Evolutionary conservation across 2,797 vertebrate species (phyloP).

Genomic region (Chelidonichthys spinosus): DNA sequence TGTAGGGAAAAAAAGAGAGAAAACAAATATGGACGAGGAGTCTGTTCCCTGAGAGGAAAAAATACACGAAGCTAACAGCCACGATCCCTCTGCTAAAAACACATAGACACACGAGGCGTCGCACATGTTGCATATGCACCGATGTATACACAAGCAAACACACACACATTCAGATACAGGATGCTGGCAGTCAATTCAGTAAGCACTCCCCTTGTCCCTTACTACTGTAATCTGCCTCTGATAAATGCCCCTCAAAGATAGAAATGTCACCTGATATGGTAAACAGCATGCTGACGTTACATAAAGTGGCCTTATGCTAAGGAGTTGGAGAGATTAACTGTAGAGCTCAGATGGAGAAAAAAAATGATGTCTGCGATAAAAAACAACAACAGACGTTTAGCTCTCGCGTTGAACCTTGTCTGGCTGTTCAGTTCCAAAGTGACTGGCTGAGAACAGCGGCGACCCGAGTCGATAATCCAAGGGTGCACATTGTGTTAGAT

Average conservation of each 20-base stretch:
- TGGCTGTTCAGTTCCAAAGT: conserved; percentile 39
- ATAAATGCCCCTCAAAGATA: conserved; percentile 87
- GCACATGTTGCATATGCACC: conserved; percentile 59
- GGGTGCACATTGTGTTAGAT: conserved; percentile 8
- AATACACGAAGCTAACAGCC: conserved; percentile 59
- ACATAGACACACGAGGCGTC: conserved; percentile 45
- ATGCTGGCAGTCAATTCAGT: conserved; percentile 86
- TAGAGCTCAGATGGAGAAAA: conserved; percentile 58
- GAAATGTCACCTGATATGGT: conserved; percentile 87
- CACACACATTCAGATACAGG: conserved; percentile 70
- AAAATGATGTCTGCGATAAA: conserved; percentile 61
- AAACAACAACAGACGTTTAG: conserved; percentile 50
- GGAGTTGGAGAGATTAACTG: conserved; percentile 79
- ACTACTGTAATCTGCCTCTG: conserved; percentile 84
- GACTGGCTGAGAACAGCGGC: conserved; percentile 30
- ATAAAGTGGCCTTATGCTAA: conserved; percentile 82
- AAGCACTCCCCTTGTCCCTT: conserved; percentile 84
- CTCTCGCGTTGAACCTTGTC: conserved; percentile 32
- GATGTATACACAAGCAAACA: conserved; percentile 71
- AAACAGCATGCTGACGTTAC: conserved; percentile 79
- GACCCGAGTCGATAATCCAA: conserved; percentile 26
- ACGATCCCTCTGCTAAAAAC: conserved; percentile 61
- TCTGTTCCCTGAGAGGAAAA: conserved; percentile 22
- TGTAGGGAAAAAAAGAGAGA: conserved; percentile 2
- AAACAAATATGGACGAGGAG: conserved; percentile 41